These are phyloP conservation scores for Calliscelio sp. DNA, from an alignment of 2,888 invertebrate genomes.

Conservation along the genomic window DNA sequence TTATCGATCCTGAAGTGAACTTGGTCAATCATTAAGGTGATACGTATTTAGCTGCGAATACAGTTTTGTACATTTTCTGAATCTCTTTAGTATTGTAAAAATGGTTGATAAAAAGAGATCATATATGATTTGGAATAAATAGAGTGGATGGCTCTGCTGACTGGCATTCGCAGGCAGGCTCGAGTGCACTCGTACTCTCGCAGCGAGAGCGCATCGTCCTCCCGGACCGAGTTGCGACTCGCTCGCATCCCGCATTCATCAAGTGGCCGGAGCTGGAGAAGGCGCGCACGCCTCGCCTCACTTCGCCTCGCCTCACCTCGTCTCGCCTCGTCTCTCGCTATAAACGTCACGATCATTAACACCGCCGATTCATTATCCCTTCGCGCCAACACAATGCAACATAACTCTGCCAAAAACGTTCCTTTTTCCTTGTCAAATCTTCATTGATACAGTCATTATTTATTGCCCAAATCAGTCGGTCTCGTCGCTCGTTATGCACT, in stretches of 20 bases:
- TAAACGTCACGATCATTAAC: constrained; percentile 69
- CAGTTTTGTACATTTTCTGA: too few species aligned
- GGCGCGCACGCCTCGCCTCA: constrained; percentile 34
- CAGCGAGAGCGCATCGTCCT: constrained; percentile 56
- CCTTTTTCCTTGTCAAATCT: constrained; percentile 35
- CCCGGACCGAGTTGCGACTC: constrained; percentile 22
- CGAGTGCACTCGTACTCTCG: constrained; percentile 52
- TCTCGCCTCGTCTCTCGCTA: constrained; percentile 51
- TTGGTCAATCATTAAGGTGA: too few species aligned
- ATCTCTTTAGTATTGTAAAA: too few species aligned
- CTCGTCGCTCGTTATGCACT: neutral
- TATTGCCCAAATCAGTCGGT: constrained; percentile 17
- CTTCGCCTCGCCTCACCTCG: too few species aligned
- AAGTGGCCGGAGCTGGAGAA: constrained; percentile 61
- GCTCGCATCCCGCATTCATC: constrained; percentile 66
- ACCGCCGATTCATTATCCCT: constrained; percentile 65
- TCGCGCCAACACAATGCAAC: constrained; percentile 42
- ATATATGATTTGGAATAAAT: too few species aligned
- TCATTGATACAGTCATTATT: constrained; percentile 42
- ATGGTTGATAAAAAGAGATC: too few species aligned
- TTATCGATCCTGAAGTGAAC: too few species aligned
- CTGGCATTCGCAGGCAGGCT: constrained; percentile 12
- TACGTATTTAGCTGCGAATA: too few species aligned
- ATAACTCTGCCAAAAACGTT: constrained; percentile 51
- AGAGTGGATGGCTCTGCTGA: too few species aligned